Evolutionary conservation across 2,888 invertebrate species (phyloP).

Genomic region (Cheilosia soror): DNA sequence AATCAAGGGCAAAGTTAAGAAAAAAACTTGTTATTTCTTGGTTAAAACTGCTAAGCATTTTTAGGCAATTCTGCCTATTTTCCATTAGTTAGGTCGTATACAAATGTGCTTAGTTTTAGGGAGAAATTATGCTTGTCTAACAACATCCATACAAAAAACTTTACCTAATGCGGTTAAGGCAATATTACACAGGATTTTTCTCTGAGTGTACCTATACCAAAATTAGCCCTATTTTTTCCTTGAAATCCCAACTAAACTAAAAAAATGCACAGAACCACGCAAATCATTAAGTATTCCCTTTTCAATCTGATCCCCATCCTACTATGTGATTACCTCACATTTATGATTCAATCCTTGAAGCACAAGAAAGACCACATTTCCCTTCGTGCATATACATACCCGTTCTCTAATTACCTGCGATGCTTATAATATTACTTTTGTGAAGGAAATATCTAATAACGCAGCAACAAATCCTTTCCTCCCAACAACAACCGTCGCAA

Average conservation of each 20-base stretch:
- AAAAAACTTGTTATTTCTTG: too few relatives aligned
- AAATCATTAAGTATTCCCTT: constrained; percentile 6
- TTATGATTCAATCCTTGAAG: not conserved
- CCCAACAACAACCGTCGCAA: not conserved
- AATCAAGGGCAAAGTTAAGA: too few relatives aligned
- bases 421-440: constrained; percentile 29
- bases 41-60: too few relatives aligned
- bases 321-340: not conserved
- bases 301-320: not conserved
- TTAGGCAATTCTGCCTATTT: too few relatives aligned
- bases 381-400: not conserved
- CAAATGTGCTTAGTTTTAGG: too few relatives aligned
- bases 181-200: too few relatives aligned
- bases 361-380: not conserved
- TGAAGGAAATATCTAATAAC: constrained; percentile 34
- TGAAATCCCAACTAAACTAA: not conserved
- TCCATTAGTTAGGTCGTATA: too few relatives aligned
- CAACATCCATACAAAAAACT: too few relatives aligned
- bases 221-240: not conserved
- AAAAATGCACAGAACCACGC: not conserved
- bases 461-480: constrained; percentile 31
- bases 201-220: too few relatives aligned
- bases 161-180: too few relatives aligned
- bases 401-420: constrained; percentile 1
- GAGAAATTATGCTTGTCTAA: too few relatives aligned